Conservation (phyloP, 2,797 vertebrate genomes). For the Orestias chungarensis region DNA sequence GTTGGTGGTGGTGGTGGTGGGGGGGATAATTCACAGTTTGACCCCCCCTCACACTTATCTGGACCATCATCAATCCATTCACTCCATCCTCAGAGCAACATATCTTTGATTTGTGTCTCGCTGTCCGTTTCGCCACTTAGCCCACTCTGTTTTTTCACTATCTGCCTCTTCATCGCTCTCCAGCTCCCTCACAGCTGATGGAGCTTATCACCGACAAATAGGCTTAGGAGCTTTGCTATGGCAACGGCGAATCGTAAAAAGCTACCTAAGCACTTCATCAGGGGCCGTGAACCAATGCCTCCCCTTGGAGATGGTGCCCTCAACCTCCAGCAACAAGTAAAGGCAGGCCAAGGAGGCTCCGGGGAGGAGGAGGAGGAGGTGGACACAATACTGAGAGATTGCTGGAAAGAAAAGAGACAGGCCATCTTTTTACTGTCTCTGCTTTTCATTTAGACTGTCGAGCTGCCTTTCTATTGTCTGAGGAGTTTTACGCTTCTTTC, state of each 20-base stretch:
- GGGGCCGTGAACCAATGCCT: constrained; percentile 58
- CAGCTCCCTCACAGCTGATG: constrained; percentile 71
- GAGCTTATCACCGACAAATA: constrained; percentile 81
- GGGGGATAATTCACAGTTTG: no score
- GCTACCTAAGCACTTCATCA: constrained; percentile 71
- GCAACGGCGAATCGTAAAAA: constrained; percentile 76
- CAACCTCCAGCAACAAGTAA: constrained; percentile 72
- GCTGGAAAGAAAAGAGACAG: constrained; percentile 27
- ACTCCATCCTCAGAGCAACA: constrained; percentile 15
- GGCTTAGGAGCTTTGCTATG: constrained; percentile 81
- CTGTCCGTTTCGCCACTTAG: constrained; percentile 44
- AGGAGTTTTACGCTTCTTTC: constrained; percentile 22
- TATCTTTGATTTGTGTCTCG: constrained; percentile 47
- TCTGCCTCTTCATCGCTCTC: constrained; percentile 73
- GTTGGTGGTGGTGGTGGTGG: no score
- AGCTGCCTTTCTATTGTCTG: neutral
- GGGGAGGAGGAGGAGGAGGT: constrained; percentile 51
- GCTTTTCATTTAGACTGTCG: constrained; percentile 18
- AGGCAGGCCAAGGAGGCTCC: constrained; percentile 65
- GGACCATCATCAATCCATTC: constrained; percentile 1
- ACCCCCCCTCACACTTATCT: no score
- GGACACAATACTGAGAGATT: constrained; percentile 29
- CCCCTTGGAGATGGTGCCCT: constrained; percentile 61
- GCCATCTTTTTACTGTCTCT: constrained; percentile 34
- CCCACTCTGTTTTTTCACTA: constrained; percentile 65